phyloP scores from a whole-genome alignment of 2,888 invertebrate genomes.

The Acleris emargana region DNA sequence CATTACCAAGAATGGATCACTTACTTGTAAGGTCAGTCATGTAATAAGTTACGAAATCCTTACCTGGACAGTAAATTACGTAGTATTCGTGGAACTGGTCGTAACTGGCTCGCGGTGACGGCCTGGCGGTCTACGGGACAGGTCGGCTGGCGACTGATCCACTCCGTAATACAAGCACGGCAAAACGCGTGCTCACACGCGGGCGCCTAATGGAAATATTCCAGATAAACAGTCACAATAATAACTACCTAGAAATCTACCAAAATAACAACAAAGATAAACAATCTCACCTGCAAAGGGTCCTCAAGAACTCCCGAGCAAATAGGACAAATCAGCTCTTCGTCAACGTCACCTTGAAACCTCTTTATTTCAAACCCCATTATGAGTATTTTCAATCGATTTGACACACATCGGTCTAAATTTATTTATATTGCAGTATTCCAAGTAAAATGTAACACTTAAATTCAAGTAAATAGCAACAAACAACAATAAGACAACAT shows the following conservation, averaged over 20 bases:
- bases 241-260: conserved; percentile 7
- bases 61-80: conserved; percentile 94
- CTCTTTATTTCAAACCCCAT: conserved; percentile 98
- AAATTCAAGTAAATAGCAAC: conserved; percentile 52
- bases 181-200: conserved; percentile 99
- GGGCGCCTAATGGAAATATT: conserved; percentile 88
- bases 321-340: conserved; percentile 98
- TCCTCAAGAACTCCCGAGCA: conserved; percentile 98
- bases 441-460: conserved; percentile 39
- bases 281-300: conserved; percentile 91
- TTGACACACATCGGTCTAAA: conserved; percentile 54
- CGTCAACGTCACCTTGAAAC: conserved; percentile 98
- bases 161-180: conserved; percentile 95
- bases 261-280: conserved; percentile 34
- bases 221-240: conserved; percentile 25
- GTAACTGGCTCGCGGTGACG: conserved; percentile 93
- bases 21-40: conserved; percentile 34
- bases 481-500: conserved; percentile 48
- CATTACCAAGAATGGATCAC: conserved; percentile 18
- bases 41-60: conserved; percentile 47
- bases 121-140: conserved; percentile 97
- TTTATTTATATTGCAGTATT: conserved; percentile 33
- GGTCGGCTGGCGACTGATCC: conserved; percentile 96
- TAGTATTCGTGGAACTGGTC: conserved; percentile 96
- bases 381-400: conserved; percentile 53